Base-by-base conservation (phyloP, 2,888 invertebrate genomes). In the Agrochola macilenta region DNA sequence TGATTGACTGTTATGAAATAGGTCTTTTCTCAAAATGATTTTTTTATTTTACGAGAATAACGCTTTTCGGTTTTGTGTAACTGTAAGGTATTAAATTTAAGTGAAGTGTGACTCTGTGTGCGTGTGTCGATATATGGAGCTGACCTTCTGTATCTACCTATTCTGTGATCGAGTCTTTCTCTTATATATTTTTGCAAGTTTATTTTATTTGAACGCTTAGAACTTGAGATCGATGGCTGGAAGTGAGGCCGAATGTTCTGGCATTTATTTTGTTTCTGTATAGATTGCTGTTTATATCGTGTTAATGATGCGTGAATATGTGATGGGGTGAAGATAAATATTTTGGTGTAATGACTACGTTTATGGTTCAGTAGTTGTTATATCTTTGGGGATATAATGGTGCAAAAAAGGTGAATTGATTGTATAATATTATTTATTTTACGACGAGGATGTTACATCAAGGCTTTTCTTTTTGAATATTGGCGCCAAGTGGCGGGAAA, bases 111-210 rank as follows among this genome's bases (percentile, higher is more conserved):
- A 17, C 64, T n/a, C 9, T 39, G 39, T 2, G 39, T 64, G 11
- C 4, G 8, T 30, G 17, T 2, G 4, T 43, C 14, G 20, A 1
- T 52, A 0, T 4, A 5, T 39, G 17, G 26, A 75, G 5, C 12
- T 8, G 4, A 39, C 0, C 49, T 49, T 78, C 63, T 57, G 72
- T 26, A 20, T 1, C 5, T 39, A 9, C 17, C 0, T 76, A 65
- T 49, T 52, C 9, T 26, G 49, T 74, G 65, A 2, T 17, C 14
- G 17, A 60, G 39, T 23, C 26, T 39, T 79, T 60, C 71, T 69
- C 72, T 76, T 74, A 78, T 78, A 84, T 72, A 86, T 81, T 79
- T 79, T 84, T 74, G 54, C 61, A 65, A 86, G 81, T 81, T 75
- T 82, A 82, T 81, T 85, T 82, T 74, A 82, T 77, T 74, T 64